These are phyloP conservation scores for Gymnothorax javanicus DNA, from an alignment of 2,797 vertebrate genomes.

Conservation along the genomic window DNA sequence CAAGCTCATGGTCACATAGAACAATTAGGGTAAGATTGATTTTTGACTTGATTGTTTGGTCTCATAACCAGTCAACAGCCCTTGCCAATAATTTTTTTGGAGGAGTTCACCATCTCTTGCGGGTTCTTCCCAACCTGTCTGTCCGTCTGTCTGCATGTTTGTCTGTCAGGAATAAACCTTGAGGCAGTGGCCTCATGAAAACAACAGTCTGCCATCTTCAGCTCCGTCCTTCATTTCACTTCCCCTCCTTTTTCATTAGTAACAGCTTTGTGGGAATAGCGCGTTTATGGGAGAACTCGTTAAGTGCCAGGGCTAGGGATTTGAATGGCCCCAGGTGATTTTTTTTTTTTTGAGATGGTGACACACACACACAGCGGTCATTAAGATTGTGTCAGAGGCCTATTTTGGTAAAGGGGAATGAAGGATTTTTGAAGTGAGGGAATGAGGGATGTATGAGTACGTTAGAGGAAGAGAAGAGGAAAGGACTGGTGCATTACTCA, in stretches of 20 bases:
- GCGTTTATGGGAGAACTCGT: background rate
- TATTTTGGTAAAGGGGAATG: background rate
- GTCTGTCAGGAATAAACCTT: background rate
- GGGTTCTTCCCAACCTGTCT: background rate
- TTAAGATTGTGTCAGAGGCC: conserved; percentile 36
- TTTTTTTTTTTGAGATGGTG: background rate
- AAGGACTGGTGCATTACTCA: conserved; percentile 29
- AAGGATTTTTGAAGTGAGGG: background rate
- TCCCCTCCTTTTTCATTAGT: background rate
- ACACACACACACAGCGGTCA: conserved; percentile 24
- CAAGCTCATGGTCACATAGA: no score
- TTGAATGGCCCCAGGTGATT: background rate
- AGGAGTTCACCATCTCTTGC: background rate
- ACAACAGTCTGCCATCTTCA: background rate
- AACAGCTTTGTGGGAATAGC: background rate
- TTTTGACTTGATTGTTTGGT: no score
- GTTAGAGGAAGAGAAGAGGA: conserved; percentile 36
- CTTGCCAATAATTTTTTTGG: no score
- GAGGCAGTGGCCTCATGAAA: background rate
- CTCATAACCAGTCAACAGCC: no score
- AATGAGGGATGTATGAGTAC: background rate
- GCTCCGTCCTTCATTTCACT: background rate
- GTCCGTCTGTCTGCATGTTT: conserved; percentile 39
- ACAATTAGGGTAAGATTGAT: no score
- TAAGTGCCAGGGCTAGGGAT: background rate